phyloP scores from a whole-genome alignment of 2,113 vertebrate species.

The Glaucomys volans region DNA sequence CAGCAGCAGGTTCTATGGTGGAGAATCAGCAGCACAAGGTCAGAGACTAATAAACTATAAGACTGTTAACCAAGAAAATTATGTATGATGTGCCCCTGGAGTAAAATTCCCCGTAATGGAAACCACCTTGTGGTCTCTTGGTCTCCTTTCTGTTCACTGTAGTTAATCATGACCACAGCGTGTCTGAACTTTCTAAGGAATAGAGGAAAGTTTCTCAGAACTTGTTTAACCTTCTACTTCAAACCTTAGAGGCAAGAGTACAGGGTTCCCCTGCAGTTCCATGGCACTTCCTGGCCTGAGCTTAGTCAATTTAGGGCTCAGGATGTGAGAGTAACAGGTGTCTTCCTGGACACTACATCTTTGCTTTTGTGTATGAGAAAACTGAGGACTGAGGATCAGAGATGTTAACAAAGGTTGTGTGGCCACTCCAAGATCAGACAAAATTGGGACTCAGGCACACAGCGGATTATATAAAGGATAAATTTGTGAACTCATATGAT shows the following conservation, averaged over 20 bases:
- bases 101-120: conserved; percentile 76
- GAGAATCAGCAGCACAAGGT: conserved; percentile 79
- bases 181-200: conserved; percentile 46
- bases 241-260: neutral
- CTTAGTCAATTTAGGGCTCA: neutral
- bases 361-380: neutral
- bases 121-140: conserved; percentile 64
- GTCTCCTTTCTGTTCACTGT: conserved; percentile 72
- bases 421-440: neutral
- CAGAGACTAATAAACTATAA: conserved; percentile 82
- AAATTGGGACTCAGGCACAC: neutral
- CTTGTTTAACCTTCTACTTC: neutral
- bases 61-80: conserved; percentile 84
- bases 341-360: neutral
- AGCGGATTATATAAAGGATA: neutral
- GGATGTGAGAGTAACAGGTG: neutral
- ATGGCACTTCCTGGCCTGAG: neutral
- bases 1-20: conserved; percentile 27
- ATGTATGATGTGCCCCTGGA: conserved; percentile 79
- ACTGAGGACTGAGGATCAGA: neutral
- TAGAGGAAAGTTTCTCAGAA: conserved; percentile 53
- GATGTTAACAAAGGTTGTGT: neutral
- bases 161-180: conserved; percentile 44
- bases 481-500: neutral
- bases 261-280: neutral